A percentile compares a stretch with the other conserved stretches of the same genome.
These are phyloP conservation scores for Abscondita cerata DNA, from an alignment of 2,888 invertebrate genomes.

Conservation along the genomic window DNA sequence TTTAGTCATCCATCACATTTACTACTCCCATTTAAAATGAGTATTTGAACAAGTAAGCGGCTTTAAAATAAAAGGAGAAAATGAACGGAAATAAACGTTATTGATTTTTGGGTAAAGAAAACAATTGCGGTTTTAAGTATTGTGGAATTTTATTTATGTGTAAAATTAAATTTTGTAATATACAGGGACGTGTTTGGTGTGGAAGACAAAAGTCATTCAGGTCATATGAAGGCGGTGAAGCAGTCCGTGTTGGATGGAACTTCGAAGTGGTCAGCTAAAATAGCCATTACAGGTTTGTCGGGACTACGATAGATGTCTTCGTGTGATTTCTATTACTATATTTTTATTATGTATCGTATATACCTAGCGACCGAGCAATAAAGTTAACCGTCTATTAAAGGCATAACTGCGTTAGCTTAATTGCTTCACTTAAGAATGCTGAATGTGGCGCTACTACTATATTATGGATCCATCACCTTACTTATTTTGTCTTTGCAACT, in stretches of 20 bases:
- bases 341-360: slow-evolving; percentile 24
- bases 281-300: slow-evolving; percentile 97
- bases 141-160: slow-evolving; percentile 11
- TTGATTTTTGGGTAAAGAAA: background rate
- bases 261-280: slow-evolving; percentile 99
- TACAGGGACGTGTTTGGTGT: slow-evolving; percentile 94
- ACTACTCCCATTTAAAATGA: no score
- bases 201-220: slow-evolving; percentile 91
- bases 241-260: slow-evolving; percentile 99
- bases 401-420: slow-evolving; percentile 20
- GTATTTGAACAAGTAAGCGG: no score
- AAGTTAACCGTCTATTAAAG: slow-evolving; percentile 15
- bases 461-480: slow-evolving; percentile 34
- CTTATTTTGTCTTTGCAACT: slow-evolving; percentile 40
- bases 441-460: slow-evolving; percentile 50
- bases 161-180: slow-evolving; percentile 27
- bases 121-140: background rate
- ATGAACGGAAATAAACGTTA: no score
- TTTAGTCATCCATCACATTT: no score
- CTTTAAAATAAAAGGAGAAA: no score
- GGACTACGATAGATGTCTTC: slow-evolving; percentile 32
- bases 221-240: slow-evolving; percentile 98
- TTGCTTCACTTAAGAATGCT: slow-evolving; percentile 45
- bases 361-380: slow-evolving; percentile 24
- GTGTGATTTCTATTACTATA: slow-evolving; percentile 20